Conservation (phyloP, 2,888 invertebrate genomes). For the Schrankia costaestrigalis region DNA sequence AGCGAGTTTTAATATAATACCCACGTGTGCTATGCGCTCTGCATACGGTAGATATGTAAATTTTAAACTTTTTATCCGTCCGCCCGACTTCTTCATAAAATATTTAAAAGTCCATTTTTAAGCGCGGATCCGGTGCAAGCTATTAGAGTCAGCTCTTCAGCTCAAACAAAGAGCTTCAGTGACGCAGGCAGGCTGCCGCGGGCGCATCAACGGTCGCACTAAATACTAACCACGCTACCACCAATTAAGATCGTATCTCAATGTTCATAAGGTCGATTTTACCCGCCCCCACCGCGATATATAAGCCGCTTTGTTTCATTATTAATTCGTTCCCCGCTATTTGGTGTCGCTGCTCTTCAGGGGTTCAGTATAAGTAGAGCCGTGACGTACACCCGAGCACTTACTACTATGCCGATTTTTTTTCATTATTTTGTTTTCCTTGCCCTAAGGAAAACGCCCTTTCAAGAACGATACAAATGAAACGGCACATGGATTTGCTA, state of each 20-base stretch:
- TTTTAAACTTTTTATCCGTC: conserved; percentile 47
- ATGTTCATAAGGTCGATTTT: conserved; percentile 60
- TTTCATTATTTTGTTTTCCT: conserved; percentile 32
- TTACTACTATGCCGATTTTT: conserved; percentile 46
- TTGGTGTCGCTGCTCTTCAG: conserved; percentile 74
- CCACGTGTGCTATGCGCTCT: conserved; percentile 19
- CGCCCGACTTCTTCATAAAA: conserved; percentile 64
- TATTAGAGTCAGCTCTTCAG: conserved; percentile 79
- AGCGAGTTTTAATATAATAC: conserved; percentile 12
- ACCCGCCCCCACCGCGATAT: conserved; percentile 35
- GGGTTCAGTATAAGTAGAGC: conserved; percentile 60
- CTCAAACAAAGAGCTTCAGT: conserved; percentile 75
- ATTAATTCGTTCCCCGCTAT: conserved; percentile 73
- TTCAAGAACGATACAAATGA: conserved; percentile 13
- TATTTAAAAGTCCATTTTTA: conserved; percentile 77
- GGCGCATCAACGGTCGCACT: conserved; percentile 56
- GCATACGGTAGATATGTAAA: conserved; percentile 32
- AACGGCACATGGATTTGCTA: conserved; percentile 6
- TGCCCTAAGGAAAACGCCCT: conserved; percentile 17
- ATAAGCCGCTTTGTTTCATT: conserved; percentile 70
- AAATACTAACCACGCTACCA: conserved; percentile 52
- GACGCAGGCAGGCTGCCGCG: conserved; percentile 63
- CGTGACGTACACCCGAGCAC: conserved; percentile 55
- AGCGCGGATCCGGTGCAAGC: conserved; percentile 75
- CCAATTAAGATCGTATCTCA: conserved; percentile 73